phyloP scores from a whole-genome alignment of 2,113 vertebrate species.

The Rhabdornis inornatus region DNA sequence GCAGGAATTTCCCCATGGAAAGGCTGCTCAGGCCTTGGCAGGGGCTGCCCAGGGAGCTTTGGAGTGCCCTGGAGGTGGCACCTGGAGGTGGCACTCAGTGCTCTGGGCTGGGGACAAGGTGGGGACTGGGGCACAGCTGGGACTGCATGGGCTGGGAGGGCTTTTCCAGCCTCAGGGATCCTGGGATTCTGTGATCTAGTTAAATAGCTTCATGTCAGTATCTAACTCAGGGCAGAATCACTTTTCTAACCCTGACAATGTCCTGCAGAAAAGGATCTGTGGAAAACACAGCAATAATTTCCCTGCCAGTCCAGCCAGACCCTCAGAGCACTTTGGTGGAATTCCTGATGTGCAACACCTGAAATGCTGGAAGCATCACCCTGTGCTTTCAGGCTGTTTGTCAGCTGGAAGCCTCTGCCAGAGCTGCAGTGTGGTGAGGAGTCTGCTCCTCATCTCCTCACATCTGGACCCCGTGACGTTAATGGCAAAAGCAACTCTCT shows the following conservation, averaged over 20 bases:
- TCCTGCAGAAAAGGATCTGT: not conserved
- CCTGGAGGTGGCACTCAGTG: not conserved
- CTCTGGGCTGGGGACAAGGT: not conserved
- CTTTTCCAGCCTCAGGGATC: not conserved
- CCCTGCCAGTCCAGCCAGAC: not conserved
- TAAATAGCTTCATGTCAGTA: not conserved
- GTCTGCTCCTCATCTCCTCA: not conserved
- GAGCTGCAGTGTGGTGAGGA: not conserved
- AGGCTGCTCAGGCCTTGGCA: not conserved
- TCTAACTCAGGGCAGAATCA: not conserved
- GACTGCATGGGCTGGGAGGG: fast-evolving
- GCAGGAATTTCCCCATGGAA: not conserved
- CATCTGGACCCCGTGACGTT: constrained; percentile 1
- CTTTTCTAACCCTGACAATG: not conserved
- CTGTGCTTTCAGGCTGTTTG: not conserved
- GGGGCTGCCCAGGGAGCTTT: not conserved
- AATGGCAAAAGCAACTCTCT: not conserved
- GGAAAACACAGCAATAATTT: not conserved
- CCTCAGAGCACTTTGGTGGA: not conserved
- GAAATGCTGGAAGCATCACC: not conserved
- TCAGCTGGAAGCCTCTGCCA: not conserved
- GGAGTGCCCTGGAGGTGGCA: not conserved
- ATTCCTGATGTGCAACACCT: not conserved
- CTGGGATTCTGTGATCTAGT: not conserved
- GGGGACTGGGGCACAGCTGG: not conserved